A percentile compares a stretch with the other conserved stretches of the same genome.
Conservation (phyloP, 2,797 vertebrate genomes). For the Sebastes diaconus region DNA sequence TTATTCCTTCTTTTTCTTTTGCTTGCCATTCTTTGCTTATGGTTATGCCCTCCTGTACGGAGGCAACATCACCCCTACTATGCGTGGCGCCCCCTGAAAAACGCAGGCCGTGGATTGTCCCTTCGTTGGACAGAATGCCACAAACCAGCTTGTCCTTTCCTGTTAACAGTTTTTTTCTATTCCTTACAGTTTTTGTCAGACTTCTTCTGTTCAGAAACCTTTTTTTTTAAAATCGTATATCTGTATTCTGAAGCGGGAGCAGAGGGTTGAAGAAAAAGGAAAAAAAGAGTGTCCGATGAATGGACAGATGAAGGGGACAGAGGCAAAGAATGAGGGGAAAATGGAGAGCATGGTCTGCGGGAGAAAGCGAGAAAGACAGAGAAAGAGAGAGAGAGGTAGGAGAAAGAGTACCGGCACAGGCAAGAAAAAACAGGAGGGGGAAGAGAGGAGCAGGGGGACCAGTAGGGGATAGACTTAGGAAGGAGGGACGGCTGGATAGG, state of each 20-base stretch:
- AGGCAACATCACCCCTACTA: constrained; percentile 45
- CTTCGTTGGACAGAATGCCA: constrained; percentile 67
- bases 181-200: constrained; percentile 35
- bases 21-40: constrained; percentile 51
- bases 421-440: constrained; percentile 65
- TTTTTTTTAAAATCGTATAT: constrained; percentile 20
- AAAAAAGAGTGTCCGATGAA: constrained; percentile 53
- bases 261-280: constrained; percentile 30
- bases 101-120: constrained; percentile 69
- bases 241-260: constrained; percentile 36
- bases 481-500: constrained; percentile 72
- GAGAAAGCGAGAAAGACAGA: constrained; percentile 64
- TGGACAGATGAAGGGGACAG: constrained; percentile 67
- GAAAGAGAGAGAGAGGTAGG: constrained; percentile 58
- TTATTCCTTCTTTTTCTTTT: constrained; percentile 55
- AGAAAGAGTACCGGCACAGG: constrained; percentile 74
- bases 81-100: constrained; percentile 62
- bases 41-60: constrained; percentile 43
- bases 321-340: constrained; percentile 64
- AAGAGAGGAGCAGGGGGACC: constrained; percentile 63
- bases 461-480: constrained; percentile 72
- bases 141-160: constrained; percentile 58
- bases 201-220: constrained; percentile 19
- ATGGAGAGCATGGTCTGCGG: constrained; percentile 72
- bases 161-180: constrained; percentile 47